Base-by-base conservation (phyloP, 2,797 vertebrate genomes). In the Melanotaenia parkinsoni region DNA sequence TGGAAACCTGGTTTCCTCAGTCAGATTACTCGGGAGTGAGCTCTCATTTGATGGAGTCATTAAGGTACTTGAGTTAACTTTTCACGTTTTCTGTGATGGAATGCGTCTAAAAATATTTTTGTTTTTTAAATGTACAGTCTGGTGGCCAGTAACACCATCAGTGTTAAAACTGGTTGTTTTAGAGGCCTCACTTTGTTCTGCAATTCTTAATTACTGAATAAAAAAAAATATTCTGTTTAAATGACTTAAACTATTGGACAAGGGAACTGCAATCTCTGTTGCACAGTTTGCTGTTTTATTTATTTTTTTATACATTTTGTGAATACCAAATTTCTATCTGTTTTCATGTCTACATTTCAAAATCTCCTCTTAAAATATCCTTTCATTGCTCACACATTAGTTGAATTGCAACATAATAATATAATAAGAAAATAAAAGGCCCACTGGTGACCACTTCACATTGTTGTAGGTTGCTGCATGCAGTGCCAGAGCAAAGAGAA, bases 1-100 rank as follows among this genome's bases (percentile, higher is more conserved):
- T 94, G 67, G 97, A 98, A 84, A 88, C 76, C 0, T 99, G 98
- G 98, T 99, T 98, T 81, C 90, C 94, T 77, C 90, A 93, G 1
- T 98, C 96, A 0, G 95, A 97, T 68, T 84, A 93, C 22, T 96
- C 96, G 14, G 98, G 98, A 77, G 95, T 96, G 12, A 98, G 95
- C 79, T 90, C 95, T 7, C 85, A 95, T 84, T 83, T 99, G 74
- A 98, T 99, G 96, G 97, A 99, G 73, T 97, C 96, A 1, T 96
- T 99, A 82, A 95, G 96, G 98, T 99, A 93, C 82, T 63, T 32
- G 4, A 20, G 62, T 56, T 38, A 5, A 9, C 5, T 53, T 54
- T 61, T 10, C 3, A 4, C 11, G 11, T n/a, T 70, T 20, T 56
- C 2, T 62, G 0, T 37, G 8, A 2, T n/a, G 5, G 7, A 47